Base-by-base conservation (phyloP, 2,113 vertebrate genomes). In the Oryzias melastigma region DNA sequence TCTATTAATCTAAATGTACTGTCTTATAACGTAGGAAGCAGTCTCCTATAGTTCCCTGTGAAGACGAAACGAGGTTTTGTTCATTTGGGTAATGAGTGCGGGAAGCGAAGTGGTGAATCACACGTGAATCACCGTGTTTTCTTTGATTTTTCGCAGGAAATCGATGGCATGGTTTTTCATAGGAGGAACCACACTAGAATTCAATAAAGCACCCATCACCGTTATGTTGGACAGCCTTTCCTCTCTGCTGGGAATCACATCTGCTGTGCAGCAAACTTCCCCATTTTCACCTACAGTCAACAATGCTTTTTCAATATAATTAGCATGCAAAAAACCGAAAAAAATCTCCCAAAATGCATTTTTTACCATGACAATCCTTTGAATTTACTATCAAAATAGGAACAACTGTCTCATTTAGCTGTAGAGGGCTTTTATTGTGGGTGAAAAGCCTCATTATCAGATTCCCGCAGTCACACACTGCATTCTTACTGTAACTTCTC, bases 401-500 rank as follows among this genome's bases (percentile, higher is more conserved):
- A 62, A 63, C 60, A 68, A 57, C 65, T 52, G 58, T 29, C 72
- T 62, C 49, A 61, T 77, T 77, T 63, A 62, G 63, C 60, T 62
- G 7, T 20, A 0, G 59, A 55, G 54, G 52, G n/a, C 62, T 67
- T 74, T 68, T 15, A 17, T 62, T 49, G 64, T 52, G 49, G 35
- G 58, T 73, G 73, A 73, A 27, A 22, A 51, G 47, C 27, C 52
- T 77, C 57, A 79, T 78, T 72, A 80, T 74, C 53, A 74, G 57
- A 73, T 78, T 80, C 71, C 76, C 10, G 56, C 65, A 71, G 75
- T 62, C 66, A 48, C 67, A 75, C 45, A 52, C 69, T 35, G 40
- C 75, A 61, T 58, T 71, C 64, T 60, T 58, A 16, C 58, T 73
- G 46, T 51, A 45, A 81, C 77, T 77, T 81, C 74, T 79, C 75